Conservation (phyloP, 2,797 vertebrate genomes). For the Falco columbarius region DNA sequence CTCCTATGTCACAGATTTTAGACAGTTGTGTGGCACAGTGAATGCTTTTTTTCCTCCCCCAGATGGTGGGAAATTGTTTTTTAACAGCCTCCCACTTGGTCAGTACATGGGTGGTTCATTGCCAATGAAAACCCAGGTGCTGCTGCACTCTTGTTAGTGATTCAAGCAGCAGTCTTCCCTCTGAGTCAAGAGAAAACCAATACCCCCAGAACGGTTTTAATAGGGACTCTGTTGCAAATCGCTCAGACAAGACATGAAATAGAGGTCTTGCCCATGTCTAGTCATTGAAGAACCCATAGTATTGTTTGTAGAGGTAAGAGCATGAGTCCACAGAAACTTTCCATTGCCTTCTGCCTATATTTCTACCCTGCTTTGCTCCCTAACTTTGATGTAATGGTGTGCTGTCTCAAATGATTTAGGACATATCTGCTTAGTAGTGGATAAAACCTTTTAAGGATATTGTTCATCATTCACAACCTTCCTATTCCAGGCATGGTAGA, state of each 20-base stretch:
- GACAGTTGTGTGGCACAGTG: neutral
- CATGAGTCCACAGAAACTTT: neutral
- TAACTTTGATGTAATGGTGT: neutral
- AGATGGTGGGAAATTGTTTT: slow-evolving; percentile 39
- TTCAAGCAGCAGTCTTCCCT: slow-evolving; percentile 36
- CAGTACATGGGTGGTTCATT: neutral
- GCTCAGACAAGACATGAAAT: slow-evolving; percentile 17
- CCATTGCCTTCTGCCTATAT: neutral
- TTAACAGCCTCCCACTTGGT: slow-evolving; percentile 36
- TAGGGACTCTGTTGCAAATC: neutral
- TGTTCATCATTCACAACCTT: neutral
- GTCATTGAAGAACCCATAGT: neutral
- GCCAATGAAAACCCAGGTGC: slow-evolving; percentile 67
- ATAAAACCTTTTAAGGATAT: neutral
- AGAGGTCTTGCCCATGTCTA: neutral
- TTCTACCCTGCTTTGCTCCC: neutral
- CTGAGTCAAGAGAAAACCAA: slow-evolving; percentile 62
- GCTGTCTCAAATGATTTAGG: neutral
- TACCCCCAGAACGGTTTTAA: neutral
- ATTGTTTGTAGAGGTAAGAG: neutral
- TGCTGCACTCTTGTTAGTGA: neutral
- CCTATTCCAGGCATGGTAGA: neutral
- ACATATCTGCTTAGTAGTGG: neutral
- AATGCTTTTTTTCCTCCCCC: neutral
- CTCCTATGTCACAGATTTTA: neutral